phyloP scores from a whole-genome alignment of 2,113 vertebrate genomes.

The Bothrops jararaca region DNA sequence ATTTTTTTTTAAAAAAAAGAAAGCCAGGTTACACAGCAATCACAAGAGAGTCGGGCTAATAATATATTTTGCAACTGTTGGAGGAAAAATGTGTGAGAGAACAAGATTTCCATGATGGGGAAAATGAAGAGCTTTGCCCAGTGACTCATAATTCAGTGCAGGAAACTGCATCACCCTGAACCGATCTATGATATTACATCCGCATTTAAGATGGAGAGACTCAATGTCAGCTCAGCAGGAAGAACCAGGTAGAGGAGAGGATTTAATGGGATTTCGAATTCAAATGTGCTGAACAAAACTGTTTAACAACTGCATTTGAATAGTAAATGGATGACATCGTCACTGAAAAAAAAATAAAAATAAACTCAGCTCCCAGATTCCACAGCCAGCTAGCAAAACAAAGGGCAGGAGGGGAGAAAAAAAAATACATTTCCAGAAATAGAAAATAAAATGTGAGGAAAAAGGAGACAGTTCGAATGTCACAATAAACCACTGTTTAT shows the following conservation, averaged over 20 bases:
- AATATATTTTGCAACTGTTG: conserved; percentile 63
- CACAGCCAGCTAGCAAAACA: conserved; percentile 60
- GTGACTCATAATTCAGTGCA: conserved; percentile 62
- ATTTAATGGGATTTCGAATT: conserved; percentile 76
- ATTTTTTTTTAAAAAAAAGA: conserved; percentile 65
- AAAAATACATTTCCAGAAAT: conserved; percentile 51
- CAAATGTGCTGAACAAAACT: conserved; percentile 72
- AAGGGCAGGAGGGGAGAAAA: conserved; percentile 47
- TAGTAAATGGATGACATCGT: conserved; percentile 73
- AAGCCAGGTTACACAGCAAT: conserved; percentile 54
- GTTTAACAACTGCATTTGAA: conserved; percentile 70
- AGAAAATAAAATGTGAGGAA: conserved; percentile 58
- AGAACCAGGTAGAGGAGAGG: conserved; percentile 62
- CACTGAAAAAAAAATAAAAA: conserved; percentile 41
- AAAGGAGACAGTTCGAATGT: conserved; percentile 40
- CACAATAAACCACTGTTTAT: not conserved
- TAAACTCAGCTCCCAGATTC: conserved; percentile 59
- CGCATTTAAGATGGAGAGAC: conserved; percentile 57
- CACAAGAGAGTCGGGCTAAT: conserved; percentile 54
- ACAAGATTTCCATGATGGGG: conserved; percentile 60
- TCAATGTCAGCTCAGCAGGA: conserved; percentile 44
- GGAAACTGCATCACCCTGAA: conserved; percentile 67
- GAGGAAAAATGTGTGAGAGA: conserved; percentile 53
- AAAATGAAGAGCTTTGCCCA: conserved; percentile 63
- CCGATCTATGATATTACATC: conserved; percentile 69